Evolutionary conservation across 2,888 invertebrate genomes (phyloP).

Genomic region (Adelognathus sp.): DNA sequence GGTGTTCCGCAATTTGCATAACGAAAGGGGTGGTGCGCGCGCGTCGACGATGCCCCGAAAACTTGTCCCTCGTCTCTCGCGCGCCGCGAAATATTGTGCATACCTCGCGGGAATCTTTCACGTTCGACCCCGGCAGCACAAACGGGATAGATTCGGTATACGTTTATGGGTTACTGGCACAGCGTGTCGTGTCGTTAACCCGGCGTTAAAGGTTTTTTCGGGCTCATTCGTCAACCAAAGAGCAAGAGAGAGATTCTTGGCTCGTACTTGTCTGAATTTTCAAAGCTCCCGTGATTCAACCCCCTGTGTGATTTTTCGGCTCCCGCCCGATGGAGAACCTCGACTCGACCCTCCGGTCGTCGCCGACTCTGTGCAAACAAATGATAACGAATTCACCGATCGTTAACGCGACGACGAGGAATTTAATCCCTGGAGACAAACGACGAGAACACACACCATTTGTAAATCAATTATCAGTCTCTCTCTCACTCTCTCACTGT

Average conservation of each 20-base stretch:
- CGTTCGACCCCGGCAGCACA: conserved; percentile 25
- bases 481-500: too few relatives aligned
- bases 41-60: conserved; percentile 61
- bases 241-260: conserved; percentile 3
- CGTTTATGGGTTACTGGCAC: conserved; percentile 78
- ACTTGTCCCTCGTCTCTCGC: conserved; percentile 8
- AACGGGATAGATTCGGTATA: conserved; percentile 25
- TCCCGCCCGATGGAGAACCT: conserved; percentile 24
- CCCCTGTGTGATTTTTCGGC: neutral
- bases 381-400: conserved; percentile 11
- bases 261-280: conserved; percentile 20
- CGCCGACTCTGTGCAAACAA: neutral
- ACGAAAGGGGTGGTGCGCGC: conserved; percentile 76
- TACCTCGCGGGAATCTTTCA: conserved; percentile 62
- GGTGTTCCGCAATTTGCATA: conserved; percentile 80
- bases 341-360: neutral
- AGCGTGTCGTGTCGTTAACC: conserved; percentile 77
- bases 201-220: conserved; percentile 69
- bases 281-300: neutral
- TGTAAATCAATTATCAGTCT: neutral
- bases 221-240: conserved; percentile 64
- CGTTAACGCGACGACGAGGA: conserved; percentile 2
- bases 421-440: neutral
- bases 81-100: too few relatives aligned
- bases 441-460: neutral